Base-by-base conservation (phyloP, 2,888 invertebrate genomes). In the Tetramorium bicarinatum region DNA sequence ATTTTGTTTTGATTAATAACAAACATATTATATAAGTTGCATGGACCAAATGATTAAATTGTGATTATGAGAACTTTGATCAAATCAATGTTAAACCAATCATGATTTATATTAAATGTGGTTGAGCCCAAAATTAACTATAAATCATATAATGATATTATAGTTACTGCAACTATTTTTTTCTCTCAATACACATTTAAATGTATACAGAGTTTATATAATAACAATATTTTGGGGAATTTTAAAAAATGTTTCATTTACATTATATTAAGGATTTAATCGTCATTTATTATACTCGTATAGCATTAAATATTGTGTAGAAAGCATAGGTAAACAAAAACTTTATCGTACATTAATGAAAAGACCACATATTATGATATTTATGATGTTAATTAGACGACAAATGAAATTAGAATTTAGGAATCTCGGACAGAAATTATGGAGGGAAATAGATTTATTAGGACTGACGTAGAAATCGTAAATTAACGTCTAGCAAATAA, bases 401-500 rank as follows among this genome's bases (percentile, higher is more conserved):
- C 34, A 15, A 56, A 41, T 56, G 2, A 56, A 56, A 41, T 59
- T 59, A 34, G n/a, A 56, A 56, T 41, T 15, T n/a, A 25, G 25
- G 3, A 9, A 56, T 72, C 25, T 21, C 59, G 11, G 18, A 25
- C 29, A 6, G 29, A 44, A 74, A 74, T 75, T 75, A 4, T 15
- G 44, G 29, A 29, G 25, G 49, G 18, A 52, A 41, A 66, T 66
- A 18, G 41, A 54, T 66, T 77, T 18, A n/a, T 41, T 54, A 25
- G 49, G 13, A 66, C 52, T 52, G 67, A 77, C 41, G n/a, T 29
- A 52, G 15, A 49, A 52, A 66, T 29, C 66, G 52, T 38, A 66
- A 21, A 76, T 64, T 64, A 66, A n/a, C 38, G 25, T 66, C 1
- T 54, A 44, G 54, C 29, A 29, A 69, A 77, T 56, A 69, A n/a